Percentiles rank a stretch among this genome's conserved stretches.
These are phyloP conservation scores for Entomyzon cyanotis DNA, from an alignment of 2,113 vertebrate species.

Conservation along the genomic window DNA sequence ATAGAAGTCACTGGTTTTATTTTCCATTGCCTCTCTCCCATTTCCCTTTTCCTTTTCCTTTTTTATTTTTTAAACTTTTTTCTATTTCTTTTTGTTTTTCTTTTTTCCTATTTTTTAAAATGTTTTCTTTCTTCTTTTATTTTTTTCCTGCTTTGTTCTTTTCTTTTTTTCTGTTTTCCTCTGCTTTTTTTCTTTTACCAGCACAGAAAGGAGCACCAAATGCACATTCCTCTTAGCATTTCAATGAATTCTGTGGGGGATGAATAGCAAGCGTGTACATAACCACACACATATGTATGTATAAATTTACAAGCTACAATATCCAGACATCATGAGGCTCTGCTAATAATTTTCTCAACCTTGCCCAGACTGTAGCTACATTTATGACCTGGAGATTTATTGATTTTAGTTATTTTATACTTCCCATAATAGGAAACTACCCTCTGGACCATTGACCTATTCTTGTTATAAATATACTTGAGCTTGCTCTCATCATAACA, in stretches of 20 bases:
- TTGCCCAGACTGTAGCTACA: constrained; percentile 79
- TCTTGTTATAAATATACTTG: constrained; percentile 75
- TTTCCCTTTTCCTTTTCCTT: rapidly evolving
- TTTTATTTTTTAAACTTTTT: not conserved
- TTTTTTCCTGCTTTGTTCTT: rapidly evolving
- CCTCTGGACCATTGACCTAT: constrained; percentile 76
- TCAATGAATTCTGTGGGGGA: constrained; percentile 68
- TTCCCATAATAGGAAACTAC: constrained; percentile 79
- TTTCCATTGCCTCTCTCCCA: not conserved
- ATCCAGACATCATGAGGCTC: constrained; percentile 77
- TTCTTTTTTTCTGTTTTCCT: too few relatives aligned
- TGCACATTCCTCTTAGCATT: constrained; percentile 67
- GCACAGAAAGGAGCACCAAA: constrained; percentile 57
- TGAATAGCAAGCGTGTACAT: constrained; percentile 68
- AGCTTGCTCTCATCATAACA: constrained; percentile 73
- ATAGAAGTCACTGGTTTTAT: not conserved
- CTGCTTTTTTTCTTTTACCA: not conserved
- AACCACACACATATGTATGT: constrained; percentile 79
- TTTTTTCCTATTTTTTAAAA: not conserved
- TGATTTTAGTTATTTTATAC: constrained; percentile 82
- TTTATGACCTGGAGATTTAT: constrained; percentile 85
- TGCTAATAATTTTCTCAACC: constrained; percentile 81
- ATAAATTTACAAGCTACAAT: constrained; percentile 83
- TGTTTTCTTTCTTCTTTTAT: rapidly evolving
- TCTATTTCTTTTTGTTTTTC: not conserved